These are phyloP conservation scores for Drosophila macrospina DNA, from an alignment of 2,888 invertebrate genomes.

Conservation along the genomic window DNA sequence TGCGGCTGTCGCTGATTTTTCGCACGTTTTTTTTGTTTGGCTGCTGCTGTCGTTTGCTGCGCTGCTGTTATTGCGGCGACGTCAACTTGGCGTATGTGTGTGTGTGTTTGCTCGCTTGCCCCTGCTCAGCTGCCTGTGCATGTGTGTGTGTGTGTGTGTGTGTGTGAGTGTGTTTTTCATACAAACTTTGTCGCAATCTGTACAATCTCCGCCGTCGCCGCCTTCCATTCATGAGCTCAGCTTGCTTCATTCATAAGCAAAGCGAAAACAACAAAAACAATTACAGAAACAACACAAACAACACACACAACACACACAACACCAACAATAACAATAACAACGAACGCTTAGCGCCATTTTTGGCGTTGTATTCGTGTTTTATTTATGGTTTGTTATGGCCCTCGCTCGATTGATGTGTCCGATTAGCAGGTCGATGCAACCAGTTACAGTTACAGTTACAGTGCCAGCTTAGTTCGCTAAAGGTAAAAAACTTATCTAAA, in stretches of 20 bases:
- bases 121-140: slow-evolving; percentile 7
- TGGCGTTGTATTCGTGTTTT: slow-evolving; percentile 45
- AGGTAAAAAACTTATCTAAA: slow-evolving; percentile 73
- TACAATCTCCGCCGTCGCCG: slow-evolving; percentile 43
- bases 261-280: slow-evolving; percentile 17
- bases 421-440: slow-evolving; percentile 54
- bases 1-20: slow-evolving; percentile 47
- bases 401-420: slow-evolving; percentile 53
- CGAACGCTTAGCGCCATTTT: slow-evolving; percentile 55
- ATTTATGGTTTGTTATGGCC: slow-evolving; percentile 63
- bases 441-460: slow-evolving; percentile 41
- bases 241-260: slow-evolving; percentile 55
- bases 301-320: slow-evolving; percentile 1
- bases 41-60: slow-evolving; percentile 59
- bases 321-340: slow-evolving; percentile 20
- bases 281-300: background rate
- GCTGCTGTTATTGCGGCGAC: slow-evolving; percentile 69
- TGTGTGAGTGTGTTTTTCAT: slow-evolving; percentile 15
- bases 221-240: slow-evolving; percentile 52
- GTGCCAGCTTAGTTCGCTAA: background rate
- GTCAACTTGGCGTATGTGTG: slow-evolving; percentile 50
- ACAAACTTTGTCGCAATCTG: slow-evolving; percentile 52
- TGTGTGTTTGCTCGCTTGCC: slow-evolving; percentile 22
- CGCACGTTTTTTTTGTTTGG: slow-evolving; percentile 52
- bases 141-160: slow-evolving; percentile 24